Conservation (phyloP, 2,113 vertebrate species). For the Siphamia tubifer region DNA sequence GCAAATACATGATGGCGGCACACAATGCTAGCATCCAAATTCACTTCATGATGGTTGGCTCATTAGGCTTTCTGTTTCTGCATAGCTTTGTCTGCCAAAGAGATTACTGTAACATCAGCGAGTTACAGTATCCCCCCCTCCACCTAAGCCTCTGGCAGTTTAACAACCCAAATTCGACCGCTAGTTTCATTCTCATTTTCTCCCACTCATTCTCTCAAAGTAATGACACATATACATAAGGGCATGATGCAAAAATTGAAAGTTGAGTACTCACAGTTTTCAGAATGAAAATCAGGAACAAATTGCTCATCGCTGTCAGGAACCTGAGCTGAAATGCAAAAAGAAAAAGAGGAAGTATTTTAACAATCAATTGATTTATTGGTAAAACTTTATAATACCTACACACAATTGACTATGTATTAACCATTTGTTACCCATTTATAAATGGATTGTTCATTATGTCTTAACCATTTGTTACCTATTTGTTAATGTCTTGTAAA, state of each 20-base stretch:
- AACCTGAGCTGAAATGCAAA: slow-evolving; percentile 90
- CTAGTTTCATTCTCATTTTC: background rate
- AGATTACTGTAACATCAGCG: slow-evolving; percentile 58
- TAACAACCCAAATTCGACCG: slow-evolving; percentile 33
- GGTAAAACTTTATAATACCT: too few species aligned
- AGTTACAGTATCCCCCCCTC: slow-evolving; percentile 38
- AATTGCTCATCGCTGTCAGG: slow-evolving; percentile 98
- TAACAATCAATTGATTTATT: background rate
- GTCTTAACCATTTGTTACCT: too few species aligned
- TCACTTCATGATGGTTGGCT: slow-evolving; percentile 41
- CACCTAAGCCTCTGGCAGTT: slow-evolving; percentile 49
- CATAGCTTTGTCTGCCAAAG: slow-evolving; percentile 39
- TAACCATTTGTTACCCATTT: too few species aligned
- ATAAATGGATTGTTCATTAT: too few species aligned
- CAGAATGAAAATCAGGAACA: slow-evolving; percentile 96
- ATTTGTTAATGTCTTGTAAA: too few species aligned
- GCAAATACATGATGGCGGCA: slow-evolving; percentile 68
- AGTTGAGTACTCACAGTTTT: slow-evolving; percentile 89
- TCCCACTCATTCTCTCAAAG: background rate
- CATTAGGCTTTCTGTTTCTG: slow-evolving; percentile 47
- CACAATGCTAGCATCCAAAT: slow-evolving; percentile 54
- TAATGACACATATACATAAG: background rate
- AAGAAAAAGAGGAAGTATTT: slow-evolving; percentile 4
- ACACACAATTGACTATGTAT: too few species aligned
- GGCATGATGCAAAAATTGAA: background rate